Evolutionary conservation across 2,888 invertebrate genomes (phyloP).

Genomic region (Eristalis pertinax): DNA sequence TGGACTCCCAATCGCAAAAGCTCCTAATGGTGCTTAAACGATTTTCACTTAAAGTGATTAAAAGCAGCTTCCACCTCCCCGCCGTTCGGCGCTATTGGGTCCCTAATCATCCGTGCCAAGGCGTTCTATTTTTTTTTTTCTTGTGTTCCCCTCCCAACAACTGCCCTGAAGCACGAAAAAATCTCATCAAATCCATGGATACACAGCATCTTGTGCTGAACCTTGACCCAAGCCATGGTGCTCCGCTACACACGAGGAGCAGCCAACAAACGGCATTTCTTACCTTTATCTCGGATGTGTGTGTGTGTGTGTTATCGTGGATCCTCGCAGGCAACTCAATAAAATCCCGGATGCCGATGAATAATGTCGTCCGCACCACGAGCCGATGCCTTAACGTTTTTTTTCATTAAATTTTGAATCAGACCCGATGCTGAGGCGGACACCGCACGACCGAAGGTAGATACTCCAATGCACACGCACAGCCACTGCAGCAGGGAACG

Average conservation of each 20-base stretch:
- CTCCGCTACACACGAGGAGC: neutral
- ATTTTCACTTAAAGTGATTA: conserved; percentile 20
- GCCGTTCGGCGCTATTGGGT: neutral
- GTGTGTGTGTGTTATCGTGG: conserved; percentile 52
- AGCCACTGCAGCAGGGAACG: neutral
- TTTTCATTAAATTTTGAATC: conserved; percentile 61
- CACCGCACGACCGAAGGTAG: neutral
- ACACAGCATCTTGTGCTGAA: neutral
- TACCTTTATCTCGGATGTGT: conserved; percentile 59
- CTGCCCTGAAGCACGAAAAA: neutral
- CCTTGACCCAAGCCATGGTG: neutral
- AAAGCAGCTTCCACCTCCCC: neutral
- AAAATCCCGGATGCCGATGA: conserved; percentile 57
- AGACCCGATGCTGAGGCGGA: neutral
- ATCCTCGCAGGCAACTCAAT: conserved; percentile 60
- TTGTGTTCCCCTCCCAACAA: no score
- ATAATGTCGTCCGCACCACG: conserved; percentile 43
- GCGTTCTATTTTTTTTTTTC: neutral
- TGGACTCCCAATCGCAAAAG: neutral
- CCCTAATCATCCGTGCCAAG: neutral
- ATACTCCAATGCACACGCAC: neutral
- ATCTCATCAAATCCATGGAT: conserved; percentile 1
- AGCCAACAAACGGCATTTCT: conserved; percentile 53
- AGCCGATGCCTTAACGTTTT: conserved; percentile 47
- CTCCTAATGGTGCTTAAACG: neutral